Conservation (phyloP, 2,888 invertebrate species). For the Stramonita haemastoma region DNA sequence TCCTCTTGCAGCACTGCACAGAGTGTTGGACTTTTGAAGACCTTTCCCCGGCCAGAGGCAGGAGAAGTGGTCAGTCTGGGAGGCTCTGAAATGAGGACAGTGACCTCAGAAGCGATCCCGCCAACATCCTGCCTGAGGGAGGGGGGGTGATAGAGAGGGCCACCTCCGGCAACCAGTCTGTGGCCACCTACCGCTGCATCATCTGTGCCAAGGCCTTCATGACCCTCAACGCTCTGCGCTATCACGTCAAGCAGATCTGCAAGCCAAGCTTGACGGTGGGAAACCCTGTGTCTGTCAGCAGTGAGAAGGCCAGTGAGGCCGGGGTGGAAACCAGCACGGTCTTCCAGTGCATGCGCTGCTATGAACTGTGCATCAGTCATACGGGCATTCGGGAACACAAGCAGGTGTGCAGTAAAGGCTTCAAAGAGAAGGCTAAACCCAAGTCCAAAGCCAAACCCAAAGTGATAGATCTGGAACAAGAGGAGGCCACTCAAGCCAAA, state of each 20-base stretch:
- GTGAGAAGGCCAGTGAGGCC: constrained; percentile 47
- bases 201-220: constrained; percentile 55
- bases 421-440: constrained; percentile 21
- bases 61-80: background rate
- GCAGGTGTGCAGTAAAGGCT: constrained; percentile 48
- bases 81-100: background rate
- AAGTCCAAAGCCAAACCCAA: constrained; percentile 32
- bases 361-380: constrained; percentile 52
- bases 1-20: background rate
- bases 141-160: constrained; percentile 45
- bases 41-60: background rate
- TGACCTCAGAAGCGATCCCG: constrained; percentile 22
- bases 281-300: constrained; percentile 42
- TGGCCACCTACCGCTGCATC: constrained; percentile 54
- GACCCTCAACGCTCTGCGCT: constrained; percentile 51
- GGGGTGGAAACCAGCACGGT: constrained; percentile 51
- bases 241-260: constrained; percentile 57
- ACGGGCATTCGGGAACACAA: constrained; percentile 49
- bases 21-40: background rate
- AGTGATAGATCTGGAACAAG: constrained; percentile 21
- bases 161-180: constrained; percentile 42
- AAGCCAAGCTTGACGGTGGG: constrained; percentile 46
- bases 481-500: constrained; percentile 37
- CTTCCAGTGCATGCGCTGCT: constrained; percentile 51
- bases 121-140: constrained; percentile 26